Evolutionary conservation across 1,140 invertebrate species (phyloP).

Genomic region (Drosophila mojavensis): DNA sequence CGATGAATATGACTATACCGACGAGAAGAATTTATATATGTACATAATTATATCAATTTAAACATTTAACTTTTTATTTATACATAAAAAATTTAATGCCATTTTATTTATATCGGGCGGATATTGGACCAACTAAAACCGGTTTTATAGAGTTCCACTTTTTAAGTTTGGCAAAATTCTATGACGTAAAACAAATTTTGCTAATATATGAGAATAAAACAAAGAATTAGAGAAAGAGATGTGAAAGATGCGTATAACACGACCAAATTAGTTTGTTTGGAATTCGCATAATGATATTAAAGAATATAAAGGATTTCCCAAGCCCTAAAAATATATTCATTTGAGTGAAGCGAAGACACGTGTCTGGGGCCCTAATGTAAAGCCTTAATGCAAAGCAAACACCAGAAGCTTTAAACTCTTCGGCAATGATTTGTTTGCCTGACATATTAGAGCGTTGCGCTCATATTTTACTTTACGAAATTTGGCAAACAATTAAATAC

Average conservation of each 20-base stretch:
- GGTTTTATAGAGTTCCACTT: background rate
- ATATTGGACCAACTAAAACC: background rate
- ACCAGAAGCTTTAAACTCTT: conserved; percentile 31
- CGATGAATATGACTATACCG: too few species aligned
- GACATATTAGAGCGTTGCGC: conserved; percentile 59
- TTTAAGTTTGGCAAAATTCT: background rate
- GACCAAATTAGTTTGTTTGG: background rate
- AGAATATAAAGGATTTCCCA: background rate
- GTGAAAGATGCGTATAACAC: background rate
- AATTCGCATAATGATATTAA: background rate
- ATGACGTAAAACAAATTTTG: conserved; percentile 10
- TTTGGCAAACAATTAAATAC: conserved; percentile 76
- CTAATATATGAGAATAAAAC: background rate
- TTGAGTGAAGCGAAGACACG: conserved; percentile 16
- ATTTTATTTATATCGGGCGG: background rate
- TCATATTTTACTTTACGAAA: conserved; percentile 42
- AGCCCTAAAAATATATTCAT: too few species aligned
- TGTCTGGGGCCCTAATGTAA: conserved; percentile 17
- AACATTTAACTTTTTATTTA: background rate
- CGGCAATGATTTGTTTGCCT: conserved; percentile 52
- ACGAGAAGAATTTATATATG: too few species aligned
- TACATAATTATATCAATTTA: too few species aligned
- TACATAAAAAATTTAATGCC: background rate
- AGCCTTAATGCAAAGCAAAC: conserved; percentile 33
- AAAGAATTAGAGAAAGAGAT: too few species aligned